These are phyloP conservation scores for Aphelocoma coerulescens DNA, from an alignment of 2,113 vertebrate genomes.

Conservation along the genomic window DNA sequence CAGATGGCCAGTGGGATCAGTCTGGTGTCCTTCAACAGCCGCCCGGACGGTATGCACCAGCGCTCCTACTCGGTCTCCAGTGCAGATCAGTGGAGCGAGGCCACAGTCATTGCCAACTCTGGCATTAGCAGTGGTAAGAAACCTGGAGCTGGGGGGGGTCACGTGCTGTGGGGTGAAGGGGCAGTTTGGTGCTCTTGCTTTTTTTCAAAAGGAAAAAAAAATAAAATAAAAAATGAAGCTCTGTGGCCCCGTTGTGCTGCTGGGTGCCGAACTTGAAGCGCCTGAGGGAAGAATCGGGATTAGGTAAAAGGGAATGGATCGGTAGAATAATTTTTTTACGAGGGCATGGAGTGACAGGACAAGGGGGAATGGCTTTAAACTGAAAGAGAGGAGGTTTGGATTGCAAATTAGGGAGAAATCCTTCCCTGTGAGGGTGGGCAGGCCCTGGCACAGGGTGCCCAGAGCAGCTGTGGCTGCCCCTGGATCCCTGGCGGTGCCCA, in stretches of 20 bases:
- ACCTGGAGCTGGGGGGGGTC: not conserved
- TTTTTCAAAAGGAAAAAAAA: not conserved
- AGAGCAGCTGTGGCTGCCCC: not conserved
- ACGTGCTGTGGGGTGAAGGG: not conserved
- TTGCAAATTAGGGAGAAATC: not conserved
- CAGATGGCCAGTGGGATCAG: slow-evolving; percentile 92
- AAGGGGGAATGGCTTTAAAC: not conserved
- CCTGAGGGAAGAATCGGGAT: not conserved
- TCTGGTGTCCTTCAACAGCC: slow-evolving; percentile 90
- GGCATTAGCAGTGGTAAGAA: slow-evolving; percentile 92
- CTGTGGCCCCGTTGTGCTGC: too few relatives aligned
- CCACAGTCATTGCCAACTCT: slow-evolving; percentile 94
- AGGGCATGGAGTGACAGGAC: not conserved
- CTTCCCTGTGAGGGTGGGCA: not conserved
- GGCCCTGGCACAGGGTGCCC: not conserved
- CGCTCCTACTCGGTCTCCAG: slow-evolving; percentile 97
- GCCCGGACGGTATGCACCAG: slow-evolving; percentile 92
- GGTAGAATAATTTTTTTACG: fast-evolving
- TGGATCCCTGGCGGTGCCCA: not conserved
- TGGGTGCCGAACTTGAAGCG: not conserved
- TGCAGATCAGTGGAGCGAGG: slow-evolving; percentile 97
- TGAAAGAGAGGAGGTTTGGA: not conserved
- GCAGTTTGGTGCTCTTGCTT: not conserved
- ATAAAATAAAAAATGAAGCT: too few relatives aligned
- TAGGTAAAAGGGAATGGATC: not conserved